These are phyloP conservation scores for Sphecodes monilicornis DNA, from an alignment of 2,888 invertebrate genomes.

Conservation along the genomic window DNA sequence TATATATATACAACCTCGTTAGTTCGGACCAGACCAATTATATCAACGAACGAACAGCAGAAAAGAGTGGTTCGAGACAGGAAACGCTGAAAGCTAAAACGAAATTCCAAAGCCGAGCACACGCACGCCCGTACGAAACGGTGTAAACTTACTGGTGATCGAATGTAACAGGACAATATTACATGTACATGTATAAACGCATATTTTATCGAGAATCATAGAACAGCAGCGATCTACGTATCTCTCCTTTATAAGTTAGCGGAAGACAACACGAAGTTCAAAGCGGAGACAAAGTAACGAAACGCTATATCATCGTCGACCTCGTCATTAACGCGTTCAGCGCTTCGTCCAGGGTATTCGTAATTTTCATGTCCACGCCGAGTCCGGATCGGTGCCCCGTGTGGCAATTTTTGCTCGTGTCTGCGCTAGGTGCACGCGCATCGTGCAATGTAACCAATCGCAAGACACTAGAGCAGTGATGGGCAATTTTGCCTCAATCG, in stretches of 20 bases:
- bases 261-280: constrained; percentile 25
- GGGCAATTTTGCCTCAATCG: too few species aligned
- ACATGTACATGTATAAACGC: constrained; percentile 62
- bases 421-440: neutral
- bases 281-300: constrained; percentile 8
- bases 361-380: neutral
- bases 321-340: constrained; percentile 36
- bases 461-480: too few species aligned
- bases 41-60: neutral
- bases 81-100: too few species aligned
- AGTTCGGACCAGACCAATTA: neutral
- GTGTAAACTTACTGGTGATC: constrained; percentile 75
- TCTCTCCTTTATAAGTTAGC: constrained; percentile 56
- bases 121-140: neutral
- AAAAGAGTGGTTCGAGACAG: neutral
- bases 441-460: neutral
- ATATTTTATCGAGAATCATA: constrained; percentile 61
- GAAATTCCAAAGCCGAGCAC: constrained; percentile 1
- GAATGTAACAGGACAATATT: constrained; percentile 80
- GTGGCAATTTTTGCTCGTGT: neutral
- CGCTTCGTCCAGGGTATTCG: neutral
- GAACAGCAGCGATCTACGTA: constrained; percentile 48
- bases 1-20: neutral
- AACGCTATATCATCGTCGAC: constrained; percentile 22
- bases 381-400: neutral